Evolutionary conservation across 2,113 vertebrate genomes (phyloP), one percentile per base, ranked within the genome.

Genomic region (Morone saxatilis): DNA sequence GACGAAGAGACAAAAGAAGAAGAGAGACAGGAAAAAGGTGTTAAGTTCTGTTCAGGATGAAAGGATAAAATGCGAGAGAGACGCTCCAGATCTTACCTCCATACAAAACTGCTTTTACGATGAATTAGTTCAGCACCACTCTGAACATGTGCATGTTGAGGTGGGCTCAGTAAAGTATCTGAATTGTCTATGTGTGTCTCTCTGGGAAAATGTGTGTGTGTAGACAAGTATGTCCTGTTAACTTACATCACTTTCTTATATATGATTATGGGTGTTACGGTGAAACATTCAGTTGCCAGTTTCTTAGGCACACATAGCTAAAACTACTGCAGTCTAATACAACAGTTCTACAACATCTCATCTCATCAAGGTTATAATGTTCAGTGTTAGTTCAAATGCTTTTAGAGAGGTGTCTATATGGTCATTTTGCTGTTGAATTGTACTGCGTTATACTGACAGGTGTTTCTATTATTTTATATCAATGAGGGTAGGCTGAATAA

Each of bases 121-220:
- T 79, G 16, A 76, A 79, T 88, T 78, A 86, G 68, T 73, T 84
- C 70, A 86, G 71, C 70, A 71, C 36, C 17, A 2, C 51, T 79
- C 4, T 66, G 25, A 53, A 6, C 19, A 2, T 78, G 36, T 60
- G 65, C 73, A 38, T 53, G 12, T 50, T 57, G 2, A 22, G 43
- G 17, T 6, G 59, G 43, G 13, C 48, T 50, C 57, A 65, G 59
- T 65, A 41, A 73, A 62, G 63, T 67, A 54, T 54, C 19, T 70
- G 16, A n/a, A 48, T 59, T 62, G 17, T 8, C 6, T 59, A 20
- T 53, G 51, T 22, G 25, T 66, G 41, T 60, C 5, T 57, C 47
- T 53, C 25, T 25, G n/a, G 5, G 54, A 43, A 22, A 22, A 31
- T 65, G 1, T 50, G 13, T 50, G 19, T 50, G 20, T 17, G n/a